Evolutionary conservation across 1,140 invertebrate genomes (phyloP).

Genomic region (Macrobrachium rosenbergii): DNA sequence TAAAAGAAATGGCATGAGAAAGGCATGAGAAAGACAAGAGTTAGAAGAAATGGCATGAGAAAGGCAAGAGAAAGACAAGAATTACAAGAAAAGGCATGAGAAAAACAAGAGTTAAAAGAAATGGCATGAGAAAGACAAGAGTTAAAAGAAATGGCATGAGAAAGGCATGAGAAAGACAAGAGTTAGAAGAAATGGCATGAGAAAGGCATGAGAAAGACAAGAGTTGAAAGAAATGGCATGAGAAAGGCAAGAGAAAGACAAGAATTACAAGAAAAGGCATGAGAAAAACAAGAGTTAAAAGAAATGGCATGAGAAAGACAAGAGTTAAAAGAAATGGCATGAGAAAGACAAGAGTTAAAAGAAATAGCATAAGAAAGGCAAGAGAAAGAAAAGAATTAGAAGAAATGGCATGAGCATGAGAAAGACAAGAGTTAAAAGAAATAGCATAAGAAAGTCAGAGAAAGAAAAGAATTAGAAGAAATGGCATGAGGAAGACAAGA

Average conservation of each 20-base stretch:
- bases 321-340: too few relatives aligned
- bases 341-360: not conserved
- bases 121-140: not conserved
- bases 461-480: not conserved
- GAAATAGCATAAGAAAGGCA: not conserved
- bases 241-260: not conserved
- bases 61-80: not conserved
- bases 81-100: not conserved
- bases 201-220: not conserved
- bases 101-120: not conserved
- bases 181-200: not conserved
- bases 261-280: not conserved
- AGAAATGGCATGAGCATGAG: not conserved
- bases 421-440: not conserved
- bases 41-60: not conserved
- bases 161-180: not conserved
- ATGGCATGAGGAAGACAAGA: not conserved
- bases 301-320: not conserved
- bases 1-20: not conserved
- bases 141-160: not conserved
- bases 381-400: too few relatives aligned
- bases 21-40: not conserved
- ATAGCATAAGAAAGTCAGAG: not conserved
- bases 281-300: not conserved
- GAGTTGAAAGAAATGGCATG: not conserved